Evolutionary conservation across 1,140 invertebrate species (phyloP).

Genomic region (Planococcus citri): DNA sequence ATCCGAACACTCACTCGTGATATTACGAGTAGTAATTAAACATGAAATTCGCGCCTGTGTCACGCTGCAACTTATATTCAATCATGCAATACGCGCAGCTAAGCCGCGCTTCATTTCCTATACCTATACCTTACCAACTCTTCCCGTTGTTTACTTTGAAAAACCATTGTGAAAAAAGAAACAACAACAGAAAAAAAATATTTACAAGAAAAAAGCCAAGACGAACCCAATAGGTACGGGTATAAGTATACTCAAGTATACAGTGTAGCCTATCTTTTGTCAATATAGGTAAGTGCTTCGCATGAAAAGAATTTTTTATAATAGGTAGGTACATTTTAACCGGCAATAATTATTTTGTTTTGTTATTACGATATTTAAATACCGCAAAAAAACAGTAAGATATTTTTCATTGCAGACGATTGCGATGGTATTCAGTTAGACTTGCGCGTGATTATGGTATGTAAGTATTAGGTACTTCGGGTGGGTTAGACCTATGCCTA

Average conservation of each 20-base stretch:
- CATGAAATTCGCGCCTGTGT: not conserved
- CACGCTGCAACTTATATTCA: not conserved
- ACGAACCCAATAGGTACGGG: too few species aligned
- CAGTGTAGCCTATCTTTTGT: too few species aligned
- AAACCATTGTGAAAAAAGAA: not conserved
- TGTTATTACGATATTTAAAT: not conserved
- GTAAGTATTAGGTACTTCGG: too few species aligned
- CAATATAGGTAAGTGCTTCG: too few species aligned
- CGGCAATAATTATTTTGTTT: not conserved
- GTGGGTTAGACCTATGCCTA: too few species aligned
- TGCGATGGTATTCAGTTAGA: too few species aligned
- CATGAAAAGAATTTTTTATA: not conserved
- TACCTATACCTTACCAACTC: too few species aligned
- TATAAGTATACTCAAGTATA: too few species aligned
- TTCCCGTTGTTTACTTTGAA: not conserved
- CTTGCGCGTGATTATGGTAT: too few species aligned
- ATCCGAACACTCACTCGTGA: not conserved
- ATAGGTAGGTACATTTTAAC: too few species aligned
- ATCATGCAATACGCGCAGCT: not conserved
- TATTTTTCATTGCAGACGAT: not conserved
- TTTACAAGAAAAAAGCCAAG: not conserved
- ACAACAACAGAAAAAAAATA: too few species aligned
- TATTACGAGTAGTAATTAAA: not conserved
- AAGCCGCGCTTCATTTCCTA: slow-evolving; percentile 5
- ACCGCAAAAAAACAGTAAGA: not conserved